Evolutionary conservation across 2,797 vertebrate genomes (phyloP).

Genomic region (Synanceia verrucosa): DNA sequence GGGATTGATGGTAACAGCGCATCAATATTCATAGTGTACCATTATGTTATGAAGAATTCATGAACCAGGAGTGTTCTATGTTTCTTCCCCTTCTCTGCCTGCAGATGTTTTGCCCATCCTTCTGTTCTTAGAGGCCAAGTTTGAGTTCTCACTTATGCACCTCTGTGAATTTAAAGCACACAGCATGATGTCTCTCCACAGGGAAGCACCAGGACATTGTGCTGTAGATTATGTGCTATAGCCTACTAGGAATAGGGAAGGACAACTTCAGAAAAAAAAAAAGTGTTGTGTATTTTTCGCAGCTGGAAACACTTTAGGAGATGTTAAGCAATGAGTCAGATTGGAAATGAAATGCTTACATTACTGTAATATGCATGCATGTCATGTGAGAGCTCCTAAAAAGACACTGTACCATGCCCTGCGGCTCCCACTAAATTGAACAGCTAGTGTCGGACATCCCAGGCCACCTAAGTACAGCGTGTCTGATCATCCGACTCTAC

Average conservation of each 20-base stretch:
- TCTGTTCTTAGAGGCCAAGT: background rate
- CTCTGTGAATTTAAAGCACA: background rate
- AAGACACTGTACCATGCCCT: background rate
- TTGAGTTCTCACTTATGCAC: background rate
- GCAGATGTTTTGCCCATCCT: slow-evolving; percentile 20
- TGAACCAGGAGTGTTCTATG: slow-evolving; percentile 64
- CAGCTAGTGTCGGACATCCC: slow-evolving; percentile 47
- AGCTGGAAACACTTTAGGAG: background rate
- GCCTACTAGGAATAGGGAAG: background rate
- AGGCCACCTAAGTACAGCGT: slow-evolving; percentile 36
- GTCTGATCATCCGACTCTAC: slow-evolving; percentile 30
- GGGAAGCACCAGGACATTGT: background rate
- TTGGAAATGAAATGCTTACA: background rate
- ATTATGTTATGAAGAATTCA: slow-evolving; percentile 81
- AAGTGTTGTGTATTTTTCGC: background rate
- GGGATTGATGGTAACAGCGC: slow-evolving; percentile 62
- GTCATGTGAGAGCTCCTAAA: slow-evolving; percentile 7
- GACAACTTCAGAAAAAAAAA: background rate
- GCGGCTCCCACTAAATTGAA: slow-evolving; percentile 18
- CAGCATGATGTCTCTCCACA: background rate
- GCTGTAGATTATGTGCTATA: background rate
- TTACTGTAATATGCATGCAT: slow-evolving; percentile 20
- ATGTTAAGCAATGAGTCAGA: background rate
- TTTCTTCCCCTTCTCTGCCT: slow-evolving; percentile 30
- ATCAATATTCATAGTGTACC: slow-evolving; percentile 79